These are phyloP conservation scores for Bathynomus jamesi DNA, from an alignment of 1,140 invertebrate species.

Conservation along the genomic window DNA sequence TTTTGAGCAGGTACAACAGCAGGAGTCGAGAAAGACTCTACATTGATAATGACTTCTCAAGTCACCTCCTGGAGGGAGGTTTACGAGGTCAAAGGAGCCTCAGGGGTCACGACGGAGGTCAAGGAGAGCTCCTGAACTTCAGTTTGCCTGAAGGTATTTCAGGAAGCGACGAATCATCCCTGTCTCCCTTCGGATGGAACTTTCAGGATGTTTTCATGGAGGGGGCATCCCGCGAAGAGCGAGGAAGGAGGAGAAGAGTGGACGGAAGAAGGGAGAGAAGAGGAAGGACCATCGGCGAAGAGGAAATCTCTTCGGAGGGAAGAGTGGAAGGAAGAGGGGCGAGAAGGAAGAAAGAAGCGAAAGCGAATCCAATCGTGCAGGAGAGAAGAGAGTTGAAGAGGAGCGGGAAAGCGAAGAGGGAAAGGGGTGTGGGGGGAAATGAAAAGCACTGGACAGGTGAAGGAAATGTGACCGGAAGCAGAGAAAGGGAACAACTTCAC, in stretches of 20 bases:
- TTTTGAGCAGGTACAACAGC: neutral
- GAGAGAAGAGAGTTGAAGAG: neutral
- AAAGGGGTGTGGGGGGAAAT: neutral
- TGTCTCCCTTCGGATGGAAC: neutral
- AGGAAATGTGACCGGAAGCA: neutral
- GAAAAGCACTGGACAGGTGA: neutral
- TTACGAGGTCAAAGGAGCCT: neutral
- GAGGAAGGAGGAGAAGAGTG: neutral
- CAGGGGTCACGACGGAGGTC: neutral
- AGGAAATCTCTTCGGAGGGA: neutral
- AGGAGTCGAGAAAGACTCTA: neutral
- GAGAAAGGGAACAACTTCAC: neutral
- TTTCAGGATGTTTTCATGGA: neutral
- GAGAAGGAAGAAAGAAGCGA: neutral
- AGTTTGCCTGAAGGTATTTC: neutral
- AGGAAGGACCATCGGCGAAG: neutral
- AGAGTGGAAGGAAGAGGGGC: neutral
- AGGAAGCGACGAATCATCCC: neutral
- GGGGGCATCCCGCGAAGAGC: neutral
- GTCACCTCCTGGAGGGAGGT: neutral
- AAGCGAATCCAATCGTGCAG: neutral
- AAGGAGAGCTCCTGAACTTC: neutral
- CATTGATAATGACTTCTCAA: neutral
- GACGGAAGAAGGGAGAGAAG: neutral
- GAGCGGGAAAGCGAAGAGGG: neutral